Base-by-base conservation (phyloP, 2,888 invertebrate genomes). In the Eremobia ochroleuca region DNA sequence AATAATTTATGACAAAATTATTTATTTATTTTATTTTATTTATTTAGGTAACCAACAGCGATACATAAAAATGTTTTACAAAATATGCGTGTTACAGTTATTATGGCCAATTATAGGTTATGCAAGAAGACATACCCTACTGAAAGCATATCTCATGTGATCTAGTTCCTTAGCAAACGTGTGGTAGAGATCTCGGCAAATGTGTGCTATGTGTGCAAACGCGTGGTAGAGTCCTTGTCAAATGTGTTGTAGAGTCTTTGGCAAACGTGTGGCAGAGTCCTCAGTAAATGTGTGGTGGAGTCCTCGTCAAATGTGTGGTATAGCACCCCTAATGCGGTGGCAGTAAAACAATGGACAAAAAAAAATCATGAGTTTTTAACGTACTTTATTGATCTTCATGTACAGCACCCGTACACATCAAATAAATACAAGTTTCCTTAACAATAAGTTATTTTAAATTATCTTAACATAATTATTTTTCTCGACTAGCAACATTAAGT, bases 341-440 rank as follows among this genome's bases (percentile, higher is more conserved):
- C 21, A n/a, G 37, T 40, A 13, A 15, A 21, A n/a, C n/a, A 8
- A 8, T 37, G 2, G 13, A 18, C 18, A 64, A 46, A 21, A 77
- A 37, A 61, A 5, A 71, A n/a, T 31, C 4, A 31, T 25, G 3
- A 58, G 18, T 64, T 82, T 84, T 79, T 65, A 68, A 78, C 46
- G 68, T 83, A 85, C 78, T 89, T 87, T 90, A 89, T 86, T 87
- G 73, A 82, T 77, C 25, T 69, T 34, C 83, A 79, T 55, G 74
- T 85, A 87, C 84, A 83, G 72, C 79, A 85, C 79, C 28, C 77
- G 79, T 79, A 88, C 87, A 89, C 86, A 88, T 87, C 83, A 88
- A 88, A 88, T 86, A 88, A 89, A 87, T 89, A 88, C 83, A 83
- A 79, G 74, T 85, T 73, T 86, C 64, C 84, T 78, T 82, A 79